Evolutionary conservation across 2,113 vertebrate genomes (phyloP), one percentile per base, ranked within the genome.

Genomic region (Poeciliopsis occidentalis): DNA sequence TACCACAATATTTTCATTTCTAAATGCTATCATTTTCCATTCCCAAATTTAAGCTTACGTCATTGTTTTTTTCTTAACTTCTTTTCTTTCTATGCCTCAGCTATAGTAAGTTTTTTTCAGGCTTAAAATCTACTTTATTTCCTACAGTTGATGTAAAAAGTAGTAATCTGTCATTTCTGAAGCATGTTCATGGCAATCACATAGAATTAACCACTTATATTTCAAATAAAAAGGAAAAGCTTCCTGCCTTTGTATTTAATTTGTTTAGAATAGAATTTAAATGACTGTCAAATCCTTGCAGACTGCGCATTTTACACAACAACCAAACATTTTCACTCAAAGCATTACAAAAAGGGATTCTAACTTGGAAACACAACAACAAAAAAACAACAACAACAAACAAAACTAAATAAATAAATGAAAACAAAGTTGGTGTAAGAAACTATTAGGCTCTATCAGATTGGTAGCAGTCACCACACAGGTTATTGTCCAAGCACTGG

Each of bases 401-500:
- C 2, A 37, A 37, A 11, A 11, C 10, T 11, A 37, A 37, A 37
- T 2, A 37, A 37, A 37, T 34, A 12, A 37, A 32, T 68, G 19
- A 61, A 75, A 75, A 31, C 86, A 69, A 86, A 67, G 24, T 54
- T 60, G n/a, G 65, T 64, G 60, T 69, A 63, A 73, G 32, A 34
- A 63, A 67, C 63, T 72, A 66, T 24, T 31, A 63, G 64, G 78
- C 67, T 84, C 71, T 73, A 69, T 61, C 8, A 75, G 30, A 68
- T 61, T 67, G 54, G 47, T 71, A 60, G 26, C 72, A 34, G 71
- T 68, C 41, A 71, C 67, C 74, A 32, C 62, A 64, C 51, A 67
- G 62, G 74, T 29, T 66, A 79, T 41, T 67, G 19, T 84, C 74
- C 84, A 91, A 91, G 87, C 89, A 88, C 91, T 89, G 87, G 82